These are phyloP conservation scores for Andrena praecox DNA, from an alignment of 2,888 invertebrate species.

Conservation along the genomic window DNA sequence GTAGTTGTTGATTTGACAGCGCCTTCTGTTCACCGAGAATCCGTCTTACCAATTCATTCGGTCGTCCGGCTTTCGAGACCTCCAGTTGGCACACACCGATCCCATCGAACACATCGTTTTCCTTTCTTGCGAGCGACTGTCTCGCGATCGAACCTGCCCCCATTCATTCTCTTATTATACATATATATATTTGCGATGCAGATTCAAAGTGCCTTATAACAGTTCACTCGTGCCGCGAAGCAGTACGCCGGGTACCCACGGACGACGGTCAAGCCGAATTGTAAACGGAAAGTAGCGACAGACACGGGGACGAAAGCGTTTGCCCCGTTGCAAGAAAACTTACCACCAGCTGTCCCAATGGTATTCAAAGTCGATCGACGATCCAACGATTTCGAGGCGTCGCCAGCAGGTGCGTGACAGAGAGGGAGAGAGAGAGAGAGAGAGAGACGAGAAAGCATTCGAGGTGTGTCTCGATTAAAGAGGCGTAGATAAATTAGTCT, in stretches of 20 bases:
- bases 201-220: conserved; percentile 72
- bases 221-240: conserved; percentile 63
- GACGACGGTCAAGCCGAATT: conserved; percentile 1
- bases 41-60: background rate
- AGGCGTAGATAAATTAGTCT: conserved; percentile 30
- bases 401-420: conserved; percentile 7
- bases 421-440: background rate
- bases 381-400: conserved; percentile 9
- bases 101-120: conserved; percentile 10
- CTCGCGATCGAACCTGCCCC: conserved; percentile 17
- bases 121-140: conserved; percentile 4
- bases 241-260: conserved; percentile 43
- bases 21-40: conserved; percentile 9
- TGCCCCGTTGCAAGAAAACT: background rate
- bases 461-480: background rate
- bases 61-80: background rate
- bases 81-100: background rate
- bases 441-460: background rate
- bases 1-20: background rate
- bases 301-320: background rate
- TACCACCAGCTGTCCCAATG: background rate
- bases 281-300: conserved; percentile 17
- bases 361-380: conserved; percentile 2
- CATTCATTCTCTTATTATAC: conserved; percentile 27
- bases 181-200: conserved; percentile 56